Percentiles rank a stretch among this genome's conserved stretches.
Evolutionary conservation across 2,113 vertebrate genomes (phyloP).

Genomic region (Nannobrachium achirus): DNA sequence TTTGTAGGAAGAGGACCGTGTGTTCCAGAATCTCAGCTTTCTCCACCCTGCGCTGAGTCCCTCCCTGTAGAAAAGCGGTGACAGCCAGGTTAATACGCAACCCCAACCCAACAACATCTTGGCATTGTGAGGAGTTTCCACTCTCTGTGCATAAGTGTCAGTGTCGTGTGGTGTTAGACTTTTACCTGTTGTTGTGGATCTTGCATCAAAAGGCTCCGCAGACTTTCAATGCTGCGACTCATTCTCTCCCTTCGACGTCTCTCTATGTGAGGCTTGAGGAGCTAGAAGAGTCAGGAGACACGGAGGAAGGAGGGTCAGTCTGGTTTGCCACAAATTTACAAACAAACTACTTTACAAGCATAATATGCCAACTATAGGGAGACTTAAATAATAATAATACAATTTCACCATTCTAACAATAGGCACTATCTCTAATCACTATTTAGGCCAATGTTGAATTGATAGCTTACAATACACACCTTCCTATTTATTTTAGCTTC

Average conservation of each 20-base stretch:
- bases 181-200: constrained; percentile 79
- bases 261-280: constrained; percentile 85
- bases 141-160: not conserved
- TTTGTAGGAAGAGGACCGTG: constrained; percentile 64
- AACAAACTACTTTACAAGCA: not conserved
- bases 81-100: not conserved
- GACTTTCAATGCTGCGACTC: constrained; percentile 83
- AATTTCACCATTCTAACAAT: not conserved
- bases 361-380: not conserved
- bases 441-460: too few species aligned
- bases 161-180: not conserved
- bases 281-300: constrained; percentile 65
- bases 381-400: not conserved
- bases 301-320: too few species aligned
- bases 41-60: constrained; percentile 78
- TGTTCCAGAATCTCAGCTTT: constrained; percentile 84
- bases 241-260: constrained; percentile 84
- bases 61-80: constrained; percentile 57
- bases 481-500: constrained; percentile 49
- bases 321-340: not conserved
- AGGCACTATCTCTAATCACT: too few species aligned
- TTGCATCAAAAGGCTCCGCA: constrained; percentile 77
- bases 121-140: not conserved
- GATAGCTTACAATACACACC: constrained; percentile 57
- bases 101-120: not conserved